These are phyloP conservation scores for Drosophila atripex DNA, from an alignment of 2,888 invertebrate genomes.

Conservation along the genomic window DNA sequence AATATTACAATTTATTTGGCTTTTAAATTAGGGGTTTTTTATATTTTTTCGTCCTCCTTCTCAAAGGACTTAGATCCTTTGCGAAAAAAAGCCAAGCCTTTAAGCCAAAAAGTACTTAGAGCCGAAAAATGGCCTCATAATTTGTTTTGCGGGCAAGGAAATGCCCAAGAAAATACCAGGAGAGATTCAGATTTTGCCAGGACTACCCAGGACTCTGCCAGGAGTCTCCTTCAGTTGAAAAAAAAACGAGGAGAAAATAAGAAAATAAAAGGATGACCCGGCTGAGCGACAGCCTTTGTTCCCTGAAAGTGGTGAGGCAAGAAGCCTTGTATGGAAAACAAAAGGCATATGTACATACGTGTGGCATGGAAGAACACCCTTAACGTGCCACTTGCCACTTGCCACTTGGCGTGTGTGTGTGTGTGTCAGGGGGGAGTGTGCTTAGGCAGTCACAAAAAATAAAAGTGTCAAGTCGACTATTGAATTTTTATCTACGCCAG, in stretches of 20 bases:
- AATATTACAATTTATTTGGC: neutral
- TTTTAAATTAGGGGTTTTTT: too few relatives aligned
- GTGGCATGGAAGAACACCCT: constrained; percentile 51
- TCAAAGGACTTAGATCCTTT: neutral
- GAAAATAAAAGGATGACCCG: neutral
- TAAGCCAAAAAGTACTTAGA: neutral
- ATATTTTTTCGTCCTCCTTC: neutral
- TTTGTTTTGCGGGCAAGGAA: neutral
- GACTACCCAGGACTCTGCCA: neutral
- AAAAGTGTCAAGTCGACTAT: constrained; percentile 79
- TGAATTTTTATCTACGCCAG: constrained; percentile 74
- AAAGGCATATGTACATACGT: constrained; percentile 8
- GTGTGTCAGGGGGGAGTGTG: constrained; percentile 9
- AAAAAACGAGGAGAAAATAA: neutral
- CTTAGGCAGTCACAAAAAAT: constrained; percentile 69
- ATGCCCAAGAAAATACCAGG: neutral
- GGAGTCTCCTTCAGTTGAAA: neutral
- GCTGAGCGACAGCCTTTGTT: constrained; percentile 1
- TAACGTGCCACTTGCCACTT: constrained; percentile 26
- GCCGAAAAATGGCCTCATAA: constrained; percentile 1
- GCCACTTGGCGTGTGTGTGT: neutral
- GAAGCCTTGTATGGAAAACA: neutral
- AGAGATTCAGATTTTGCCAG: neutral
- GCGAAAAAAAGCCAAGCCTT: neutral
- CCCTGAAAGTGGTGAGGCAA: neutral